Conservation (phyloP, 2,888 invertebrate genomes). For the Ormyrus nitidulus region DNA sequence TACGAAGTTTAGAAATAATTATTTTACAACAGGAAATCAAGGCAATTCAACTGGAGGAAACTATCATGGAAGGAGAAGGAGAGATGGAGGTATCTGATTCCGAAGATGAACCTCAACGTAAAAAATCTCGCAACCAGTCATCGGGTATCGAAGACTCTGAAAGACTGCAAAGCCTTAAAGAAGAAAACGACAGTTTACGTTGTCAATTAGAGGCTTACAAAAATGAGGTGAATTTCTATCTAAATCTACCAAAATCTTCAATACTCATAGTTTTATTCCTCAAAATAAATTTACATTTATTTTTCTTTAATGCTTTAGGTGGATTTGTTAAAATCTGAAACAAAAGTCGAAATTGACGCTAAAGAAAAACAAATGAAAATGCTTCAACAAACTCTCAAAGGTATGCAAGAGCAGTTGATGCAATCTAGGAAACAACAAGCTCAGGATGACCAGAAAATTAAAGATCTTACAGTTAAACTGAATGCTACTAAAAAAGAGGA, state of each 20-base stretch:
- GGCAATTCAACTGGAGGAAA: conserved; percentile 81
- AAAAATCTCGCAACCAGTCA: conserved; percentile 66
- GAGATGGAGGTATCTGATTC: conserved; percentile 93
- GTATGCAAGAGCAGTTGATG: conserved; percentile 80
- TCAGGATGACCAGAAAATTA: conserved; percentile 78
- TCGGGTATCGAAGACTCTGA: conserved; percentile 68
- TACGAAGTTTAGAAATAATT: conserved; percentile 36
- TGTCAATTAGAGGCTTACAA: conserved; percentile 96
- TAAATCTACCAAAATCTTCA: no score
- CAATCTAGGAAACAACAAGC: conserved; percentile 78
- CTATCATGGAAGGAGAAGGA: conserved; percentile 83
- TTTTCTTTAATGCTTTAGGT: conserved; percentile 74
- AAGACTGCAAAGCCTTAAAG: conserved; percentile 77
- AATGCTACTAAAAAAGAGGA: conserved; percentile 72
- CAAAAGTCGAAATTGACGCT: conserved; percentile 85
- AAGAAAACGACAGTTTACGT: conserved; percentile 92
- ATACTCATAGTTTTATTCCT: no score
- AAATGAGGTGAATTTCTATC: conserved; percentile 80
- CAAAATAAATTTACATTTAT: no score
- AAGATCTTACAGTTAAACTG: conserved; percentile 76
- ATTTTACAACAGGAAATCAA: conserved; percentile 80
- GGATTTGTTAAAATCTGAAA: conserved; percentile 89
- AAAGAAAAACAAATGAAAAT: conserved; percentile 90
- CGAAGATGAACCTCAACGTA: conserved; percentile 78
- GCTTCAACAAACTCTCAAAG: conserved; percentile 81